Evolutionary conservation across 2,888 invertebrate genomes (phyloP), one percentile per base, ranked within the genome.

Genomic region (Megaustenia siamemsis): DNA sequence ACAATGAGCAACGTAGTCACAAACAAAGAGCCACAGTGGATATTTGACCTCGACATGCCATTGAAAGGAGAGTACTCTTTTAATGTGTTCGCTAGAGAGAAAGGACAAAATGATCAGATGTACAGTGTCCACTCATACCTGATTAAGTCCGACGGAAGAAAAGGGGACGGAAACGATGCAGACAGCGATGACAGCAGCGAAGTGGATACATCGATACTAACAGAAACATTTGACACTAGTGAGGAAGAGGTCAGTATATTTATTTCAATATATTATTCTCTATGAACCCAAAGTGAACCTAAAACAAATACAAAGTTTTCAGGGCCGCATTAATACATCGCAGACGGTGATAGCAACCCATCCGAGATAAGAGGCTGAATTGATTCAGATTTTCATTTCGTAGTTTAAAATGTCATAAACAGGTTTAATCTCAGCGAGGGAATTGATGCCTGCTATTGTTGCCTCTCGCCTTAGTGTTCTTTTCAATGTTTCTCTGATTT

Each of bases 41-140:
- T 87, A 8, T 92, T 93, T 85, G 91, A 92, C 82, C 84, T 93
- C 4, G 91, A 92, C 71, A 88, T 93, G 86, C 92, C 92, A 0
- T 88, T 89, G 1, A 82, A 86, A 28, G 92, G 93, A 0, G 93
- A 93, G 86, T 93, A 92, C 86, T 91, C 93, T 10, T 86, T 92
- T 43, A 93, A 93, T 84, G 88, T 93, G 35, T 93, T 92, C 88
- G 92, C 91, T 21, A 88, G 89, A 81, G 85, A 88, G 76, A 92
- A 91, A 81, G 89, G 88, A 71, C 88, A 89, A 35, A 86, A 88
- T 1, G 84, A 88, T 49, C 86, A 88, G 75, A 89, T 92, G 40
- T 89, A 90, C 86, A 91, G 90, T 78, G 91, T 92, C 3, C 91
- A 92, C 85, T 89, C 90, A 5, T 92, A 92, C 86, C 89, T 92